A percentile compares a stretch with the other conserved stretches of the same genome.
Evolutionary conservation across 2,113 vertebrate genomes (phyloP).

Genomic region (Gila orcuttii): DNA sequence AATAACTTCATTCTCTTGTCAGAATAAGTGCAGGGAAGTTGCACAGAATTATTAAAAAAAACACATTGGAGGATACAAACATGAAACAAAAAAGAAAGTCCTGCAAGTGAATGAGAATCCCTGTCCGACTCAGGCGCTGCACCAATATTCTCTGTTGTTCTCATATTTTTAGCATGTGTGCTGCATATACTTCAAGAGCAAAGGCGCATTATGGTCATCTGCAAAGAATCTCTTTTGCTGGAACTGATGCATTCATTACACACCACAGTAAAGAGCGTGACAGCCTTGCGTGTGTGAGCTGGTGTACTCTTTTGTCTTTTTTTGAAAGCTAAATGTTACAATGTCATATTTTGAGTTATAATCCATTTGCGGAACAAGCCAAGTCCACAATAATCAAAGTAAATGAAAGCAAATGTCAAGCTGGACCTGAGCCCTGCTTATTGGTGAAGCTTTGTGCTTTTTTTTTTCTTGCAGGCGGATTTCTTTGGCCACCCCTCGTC

Average conservation of each 20-base stretch:
- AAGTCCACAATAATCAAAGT: slow-evolving; percentile 19
- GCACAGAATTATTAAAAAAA: not conserved
- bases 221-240: slow-evolving; percentile 47
- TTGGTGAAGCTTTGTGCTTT: not conserved
- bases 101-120: not conserved
- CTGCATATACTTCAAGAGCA: slow-evolving; percentile 21
- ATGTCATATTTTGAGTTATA: slow-evolving; percentile 34
- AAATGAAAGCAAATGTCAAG: slow-evolving; percentile 32
- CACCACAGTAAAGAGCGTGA: slow-evolving; percentile 38
- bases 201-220: slow-evolving; percentile 33
- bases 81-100: not conserved
- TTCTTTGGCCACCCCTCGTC: slow-evolving; percentile 92
- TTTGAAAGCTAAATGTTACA: slow-evolving; percentile 46
- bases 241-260: slow-evolving; percentile 40
- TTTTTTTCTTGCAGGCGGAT: slow-evolving; percentile 82
- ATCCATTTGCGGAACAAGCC: slow-evolving; percentile 19
- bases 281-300: slow-evolving; percentile 43
- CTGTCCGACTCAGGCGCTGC: not conserved
- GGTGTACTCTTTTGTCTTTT: slow-evolving; percentile 40
- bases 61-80: not conserved
- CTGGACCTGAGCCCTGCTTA: not conserved
- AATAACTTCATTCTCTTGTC: not conserved
- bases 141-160: slow-evolving; percentile 3
- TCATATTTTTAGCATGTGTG: slow-evolving; percentile 16
- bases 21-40: not conserved